Conservation (phyloP, 2,888 invertebrate species). For the Ophion ventricosus region DNA sequence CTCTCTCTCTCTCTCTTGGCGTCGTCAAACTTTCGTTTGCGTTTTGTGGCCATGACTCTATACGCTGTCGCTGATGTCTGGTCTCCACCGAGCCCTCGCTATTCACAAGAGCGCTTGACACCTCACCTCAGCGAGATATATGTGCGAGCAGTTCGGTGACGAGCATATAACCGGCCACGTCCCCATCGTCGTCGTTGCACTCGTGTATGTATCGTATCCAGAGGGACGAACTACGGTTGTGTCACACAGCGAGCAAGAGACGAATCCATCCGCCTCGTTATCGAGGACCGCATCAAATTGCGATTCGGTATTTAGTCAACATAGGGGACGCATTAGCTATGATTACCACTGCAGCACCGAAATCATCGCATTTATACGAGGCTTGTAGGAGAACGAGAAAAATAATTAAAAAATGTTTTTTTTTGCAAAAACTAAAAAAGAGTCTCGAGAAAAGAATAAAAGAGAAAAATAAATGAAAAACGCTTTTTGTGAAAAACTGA, state of each 20-base stretch:
- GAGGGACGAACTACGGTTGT: too few relatives aligned
- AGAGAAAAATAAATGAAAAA: too few relatives aligned
- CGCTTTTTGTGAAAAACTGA: too few relatives aligned
- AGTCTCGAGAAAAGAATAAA: too few relatives aligned
- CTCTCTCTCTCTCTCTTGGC: neutral
- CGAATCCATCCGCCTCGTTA: slow-evolving; percentile 65
- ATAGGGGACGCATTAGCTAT: slow-evolving; percentile 81
- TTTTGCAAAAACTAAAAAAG: neutral
- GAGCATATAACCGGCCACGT: neutral
- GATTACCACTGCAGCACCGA: slow-evolving; percentile 72
- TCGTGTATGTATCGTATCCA: neutral
- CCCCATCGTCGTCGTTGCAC: neutral
- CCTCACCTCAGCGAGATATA: neutral
- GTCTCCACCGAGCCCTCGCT: neutral
- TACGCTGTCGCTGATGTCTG: neutral
- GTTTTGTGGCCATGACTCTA: neutral
- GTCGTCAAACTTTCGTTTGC: neutral
- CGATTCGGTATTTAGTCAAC: slow-evolving; percentile 82
- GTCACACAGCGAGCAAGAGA: neutral
- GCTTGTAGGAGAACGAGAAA: too few relatives aligned
- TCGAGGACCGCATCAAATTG: slow-evolving; percentile 79
- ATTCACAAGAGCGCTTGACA: neutral
- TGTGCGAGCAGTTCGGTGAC: neutral
- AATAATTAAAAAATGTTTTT: too few relatives aligned
- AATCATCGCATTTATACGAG: slow-evolving; percentile 58